Base-by-base conservation (phyloP, 2,113 vertebrate genomes). In the Epinephelus lanceolatus region DNA sequence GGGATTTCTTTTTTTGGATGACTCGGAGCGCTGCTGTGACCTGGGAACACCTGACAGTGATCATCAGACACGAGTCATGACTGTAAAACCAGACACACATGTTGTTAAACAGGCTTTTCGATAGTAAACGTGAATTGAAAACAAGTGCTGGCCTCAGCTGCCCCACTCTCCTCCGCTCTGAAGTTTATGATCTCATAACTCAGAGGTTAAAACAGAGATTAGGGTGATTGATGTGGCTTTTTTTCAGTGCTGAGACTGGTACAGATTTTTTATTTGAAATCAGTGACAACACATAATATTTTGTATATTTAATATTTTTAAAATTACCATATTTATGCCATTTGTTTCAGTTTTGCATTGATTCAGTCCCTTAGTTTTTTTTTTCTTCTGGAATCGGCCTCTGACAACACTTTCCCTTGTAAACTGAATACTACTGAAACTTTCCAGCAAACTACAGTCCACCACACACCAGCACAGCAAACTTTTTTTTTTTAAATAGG, bases 351-450 rank as follows among this genome's bases (percentile, higher is more conserved):
- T 45, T 45, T 45, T 45, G 23, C 15, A 13, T 27, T 27, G 25
- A 27, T 74, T 73, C 25, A 70, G 25, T 80, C 40, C 37, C 25
- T 73, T 11, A n/a, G 51, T 67, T 4, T 18, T 27, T 18, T 27
- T 7, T 5, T 55, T 78, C 12, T 23, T 65, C 11, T 33, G 21
- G 6, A 75, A 70, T 37, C 2, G 13, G 53, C 59, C n/a, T 77
- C 47, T 27, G 45, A 66, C 74, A 49, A 49, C 40, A 2, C 61
- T 73, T 74, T 15, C n/a, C 56, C 70, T 67, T 21, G 53, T 12
- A 80, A 87, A 67, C 19, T 18, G 27, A 80, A 61, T 72, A 86
- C 89, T 89, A 81, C 87, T 89, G 87, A 88, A 27, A 13, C 53
- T 53, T 83, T 40, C 11, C 33, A 17, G 40, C 18, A 30, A 45